These are phyloP conservation scores for Anneissia japonica DNA, from an alignment of 35 echinoderm and acorn worm genomes.

Conservation along the genomic window DNA sequence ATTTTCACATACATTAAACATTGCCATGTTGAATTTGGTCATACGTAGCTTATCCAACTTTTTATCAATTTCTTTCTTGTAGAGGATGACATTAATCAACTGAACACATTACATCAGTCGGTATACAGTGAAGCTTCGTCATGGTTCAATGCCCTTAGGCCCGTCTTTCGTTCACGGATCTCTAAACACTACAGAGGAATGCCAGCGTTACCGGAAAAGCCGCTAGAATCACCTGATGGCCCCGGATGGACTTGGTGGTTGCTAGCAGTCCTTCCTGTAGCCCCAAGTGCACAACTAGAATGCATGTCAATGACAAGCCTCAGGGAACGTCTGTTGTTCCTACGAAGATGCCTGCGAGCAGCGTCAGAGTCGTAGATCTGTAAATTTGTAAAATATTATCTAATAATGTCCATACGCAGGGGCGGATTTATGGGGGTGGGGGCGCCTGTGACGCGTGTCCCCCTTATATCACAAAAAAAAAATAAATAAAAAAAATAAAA, in stretches of 20 bases:
- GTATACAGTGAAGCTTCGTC: conserved; percentile 61
- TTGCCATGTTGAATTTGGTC: too few relatives aligned
- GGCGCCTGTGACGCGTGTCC: too few relatives aligned
- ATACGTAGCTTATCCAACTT: neutral
- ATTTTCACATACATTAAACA: too few relatives aligned
- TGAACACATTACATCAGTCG: conserved; percentile 36
- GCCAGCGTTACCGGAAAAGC: conserved; percentile 38
- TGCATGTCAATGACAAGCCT: conserved; percentile 60
- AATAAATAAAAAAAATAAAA: too few relatives aligned
- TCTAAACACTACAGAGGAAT: conserved; percentile 71
- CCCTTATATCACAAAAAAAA: too few relatives aligned
- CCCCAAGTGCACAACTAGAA: conserved; percentile 26
- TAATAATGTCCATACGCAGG: too few relatives aligned
- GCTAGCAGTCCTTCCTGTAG: conserved; percentile 61
- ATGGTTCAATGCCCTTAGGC: conserved; percentile 58
- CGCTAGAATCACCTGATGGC: conserved; percentile 42
- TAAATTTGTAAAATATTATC: too few relatives aligned
- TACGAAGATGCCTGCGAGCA: neutral
- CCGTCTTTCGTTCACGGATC: conserved; percentile 45
- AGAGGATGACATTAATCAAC: conserved; percentile 51
- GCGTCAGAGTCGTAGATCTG: too few relatives aligned
- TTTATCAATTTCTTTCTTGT: conserved; percentile 4
- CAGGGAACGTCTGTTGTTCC: conserved; percentile 51
- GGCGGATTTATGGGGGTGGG: too few relatives aligned
- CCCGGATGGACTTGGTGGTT: conserved; percentile 89